phyloP scores from a whole-genome alignment of 2,113 vertebrate genomes.

The Argyrosomus japonicus region DNA sequence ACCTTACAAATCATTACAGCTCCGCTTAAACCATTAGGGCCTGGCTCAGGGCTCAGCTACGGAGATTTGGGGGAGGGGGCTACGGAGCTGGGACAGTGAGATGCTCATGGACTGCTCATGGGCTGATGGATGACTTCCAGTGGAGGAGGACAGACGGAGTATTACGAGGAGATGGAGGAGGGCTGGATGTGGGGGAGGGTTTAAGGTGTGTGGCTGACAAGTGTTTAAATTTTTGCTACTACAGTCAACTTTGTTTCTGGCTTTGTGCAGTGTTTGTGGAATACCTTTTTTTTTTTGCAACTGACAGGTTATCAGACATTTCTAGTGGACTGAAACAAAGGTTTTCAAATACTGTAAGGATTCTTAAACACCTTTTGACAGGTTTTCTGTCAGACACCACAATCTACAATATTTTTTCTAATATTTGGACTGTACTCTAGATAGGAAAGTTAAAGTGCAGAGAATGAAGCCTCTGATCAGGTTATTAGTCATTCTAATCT shows the following conservation, averaged over 20 bases:
- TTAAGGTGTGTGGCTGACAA: slow-evolving; percentile 60
- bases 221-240: slow-evolving; percentile 54
- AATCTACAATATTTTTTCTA: neutral
- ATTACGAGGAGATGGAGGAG: slow-evolving; percentile 48
- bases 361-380: slow-evolving; percentile 20
- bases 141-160: slow-evolving; percentile 63
- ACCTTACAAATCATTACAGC: slow-evolving; percentile 83
- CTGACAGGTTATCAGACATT: slow-evolving; percentile 24
- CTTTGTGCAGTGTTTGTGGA: slow-evolving; percentile 30
- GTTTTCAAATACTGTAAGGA: slow-evolving; percentile 6
- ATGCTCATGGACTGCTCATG: slow-evolving; percentile 32
- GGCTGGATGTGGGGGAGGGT: slow-evolving; percentile 46
- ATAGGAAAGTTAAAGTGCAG: neutral
- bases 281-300: neutral
- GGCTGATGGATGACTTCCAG: slow-evolving; percentile 71
- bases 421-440: neutral
- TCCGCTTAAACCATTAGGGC: slow-evolving; percentile 78
- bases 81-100: slow-evolving; percentile 39
- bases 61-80: slow-evolving; percentile 16
- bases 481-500: neutral
- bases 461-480: neutral
- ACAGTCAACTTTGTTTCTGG: slow-evolving; percentile 41
- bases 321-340: slow-evolving; percentile 6
- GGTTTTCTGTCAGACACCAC: neutral
- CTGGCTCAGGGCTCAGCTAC: slow-evolving; percentile 31